Percentiles rank a stretch among this genome's conserved stretches.
phyloP scores from a whole-genome alignment of 2,113 vertebrate genomes.

The Petaurus breviceps region DNA sequence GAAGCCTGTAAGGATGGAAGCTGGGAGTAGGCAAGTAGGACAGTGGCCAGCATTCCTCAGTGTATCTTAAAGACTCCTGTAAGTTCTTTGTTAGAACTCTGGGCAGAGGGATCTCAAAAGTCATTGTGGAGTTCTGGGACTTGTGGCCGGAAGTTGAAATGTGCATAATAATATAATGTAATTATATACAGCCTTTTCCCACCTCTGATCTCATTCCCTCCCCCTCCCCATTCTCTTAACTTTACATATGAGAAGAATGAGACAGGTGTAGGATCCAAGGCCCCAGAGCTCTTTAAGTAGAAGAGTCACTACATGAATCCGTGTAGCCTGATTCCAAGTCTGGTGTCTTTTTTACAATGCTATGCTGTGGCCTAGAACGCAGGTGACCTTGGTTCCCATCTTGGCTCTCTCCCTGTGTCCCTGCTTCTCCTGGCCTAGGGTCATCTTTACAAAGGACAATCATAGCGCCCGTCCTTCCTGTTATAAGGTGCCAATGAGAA shows the following conservation, averaged over 20 bases:
- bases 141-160: not conserved
- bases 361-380: not conserved
- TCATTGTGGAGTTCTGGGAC: not conserved
- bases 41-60: no score
- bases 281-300: not conserved
- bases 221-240: not conserved
- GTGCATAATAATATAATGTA: not conserved
- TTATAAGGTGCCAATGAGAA: not conserved
- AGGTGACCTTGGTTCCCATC: not conserved
- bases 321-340: not conserved
- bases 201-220: not conserved
- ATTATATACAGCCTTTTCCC: not conserved
- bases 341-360: not conserved
- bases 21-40: accelerated
- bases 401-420: not conserved
- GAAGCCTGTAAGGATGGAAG: not conserved
- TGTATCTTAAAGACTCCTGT: not conserved
- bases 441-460: not conserved
- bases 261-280: not conserved
- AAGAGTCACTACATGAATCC: not conserved
- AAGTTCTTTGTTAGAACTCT: not conserved
- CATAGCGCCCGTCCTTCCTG: not conserved
- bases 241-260: not conserved
- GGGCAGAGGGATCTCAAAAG: not conserved
- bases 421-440: not conserved